Conservation (phyloP, 2,888 invertebrate genomes). For the Drosophila limbata region DNA sequence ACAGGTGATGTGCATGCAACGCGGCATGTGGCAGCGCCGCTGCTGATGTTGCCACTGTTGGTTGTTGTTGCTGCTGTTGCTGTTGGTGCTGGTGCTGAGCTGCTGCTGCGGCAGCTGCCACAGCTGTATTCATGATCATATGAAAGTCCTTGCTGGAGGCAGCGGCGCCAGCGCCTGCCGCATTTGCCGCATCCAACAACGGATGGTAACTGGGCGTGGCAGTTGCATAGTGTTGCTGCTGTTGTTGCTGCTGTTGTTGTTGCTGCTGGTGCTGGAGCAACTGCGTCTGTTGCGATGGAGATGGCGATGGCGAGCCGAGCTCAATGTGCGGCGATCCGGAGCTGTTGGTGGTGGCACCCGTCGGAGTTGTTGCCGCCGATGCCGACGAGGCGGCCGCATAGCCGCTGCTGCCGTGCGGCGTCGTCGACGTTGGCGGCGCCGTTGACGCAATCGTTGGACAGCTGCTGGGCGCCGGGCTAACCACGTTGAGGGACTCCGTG, state of each 20-base stretch:
- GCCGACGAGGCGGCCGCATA: constrained; percentile 68
- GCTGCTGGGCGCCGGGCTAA: constrained; percentile 84
- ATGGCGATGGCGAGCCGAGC: constrained; percentile 82
- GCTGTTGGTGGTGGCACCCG: constrained; percentile 73
- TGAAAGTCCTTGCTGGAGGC: constrained; percentile 83
- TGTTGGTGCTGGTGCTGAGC: constrained; percentile 63
- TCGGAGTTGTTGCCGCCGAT: constrained; percentile 76
- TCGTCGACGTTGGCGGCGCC: constrained; percentile 63
- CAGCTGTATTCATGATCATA: constrained; percentile 83
- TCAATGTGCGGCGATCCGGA: constrained; percentile 83
- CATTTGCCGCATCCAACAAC: constrained; percentile 78
- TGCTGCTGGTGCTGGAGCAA: constrained; percentile 43
- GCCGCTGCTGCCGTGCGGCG: constrained; percentile 61
- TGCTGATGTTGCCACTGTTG: constrained; percentile 43
- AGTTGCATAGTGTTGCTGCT: constrained; percentile 31
- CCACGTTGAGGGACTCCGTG: constrained; percentile 83
- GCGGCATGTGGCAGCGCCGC: constrained; percentile 56
- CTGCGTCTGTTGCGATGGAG: constrained; percentile 65
- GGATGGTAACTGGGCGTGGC: constrained; percentile 80
- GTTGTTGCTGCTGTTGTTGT: constrained; percentile 41
- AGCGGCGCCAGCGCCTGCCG: constrained; percentile 81
- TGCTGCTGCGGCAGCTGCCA: constrained; percentile 83
- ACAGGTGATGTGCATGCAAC: constrained; percentile 66
- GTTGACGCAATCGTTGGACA: constrained; percentile 59
- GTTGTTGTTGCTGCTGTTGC: constrained; percentile 69